Base-by-base conservation (phyloP, 2,797 vertebrate species). In the Onychomys arenicola region DNA sequence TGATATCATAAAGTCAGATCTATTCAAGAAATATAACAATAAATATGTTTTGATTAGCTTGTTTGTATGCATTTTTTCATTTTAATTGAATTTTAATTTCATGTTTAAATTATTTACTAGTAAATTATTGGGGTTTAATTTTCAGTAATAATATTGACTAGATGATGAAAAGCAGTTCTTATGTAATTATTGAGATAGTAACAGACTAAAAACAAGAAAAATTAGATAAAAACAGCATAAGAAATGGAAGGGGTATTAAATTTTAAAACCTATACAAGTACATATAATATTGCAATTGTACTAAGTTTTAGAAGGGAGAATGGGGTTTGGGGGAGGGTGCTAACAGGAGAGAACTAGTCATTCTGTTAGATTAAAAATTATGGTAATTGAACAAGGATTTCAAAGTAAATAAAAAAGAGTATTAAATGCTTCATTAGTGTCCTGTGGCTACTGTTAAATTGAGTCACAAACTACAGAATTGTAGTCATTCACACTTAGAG, bases 41-140 rank as follows among this genome's bases (percentile, higher is more conserved):
- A 40, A 76, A 25, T 77, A 14, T 57, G 43, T 27, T n/a, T 52
- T 85, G 75, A 49, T 6, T 67, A 75, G 6, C 21, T 94, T 8
- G 0, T 77, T 80, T 69, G 4, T n/a, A 1, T 69, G 59, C 2
- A 49, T n/a, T 87, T 96, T 96, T 27, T 82, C 37, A 69, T 78
- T 57, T 81, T 29, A 49, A 63, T 32, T 23, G 43, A 71, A 91
- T 43, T 76, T 93, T 6, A 65, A 82, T 75, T n/a, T 49, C 13
- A 89, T 77, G 77, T n/a, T n/a, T 82, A 52, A 63, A 37, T n/a
- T 27, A 86, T 43, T 73, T 88, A 77, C 81, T 71, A 82, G 87
- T 69, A 40, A 88, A 61, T 77, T 40, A 78, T 43, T 63, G 2
- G 16, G 43, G 13, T 52, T 73, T 90, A 63, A 37, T 43, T 49